A percentile compares a stretch with the other conserved stretches of the same genome.
Evolutionary conservation across 2,888 invertebrate genomes (phyloP).

Genomic region (Antheraea assamensis): DNA sequence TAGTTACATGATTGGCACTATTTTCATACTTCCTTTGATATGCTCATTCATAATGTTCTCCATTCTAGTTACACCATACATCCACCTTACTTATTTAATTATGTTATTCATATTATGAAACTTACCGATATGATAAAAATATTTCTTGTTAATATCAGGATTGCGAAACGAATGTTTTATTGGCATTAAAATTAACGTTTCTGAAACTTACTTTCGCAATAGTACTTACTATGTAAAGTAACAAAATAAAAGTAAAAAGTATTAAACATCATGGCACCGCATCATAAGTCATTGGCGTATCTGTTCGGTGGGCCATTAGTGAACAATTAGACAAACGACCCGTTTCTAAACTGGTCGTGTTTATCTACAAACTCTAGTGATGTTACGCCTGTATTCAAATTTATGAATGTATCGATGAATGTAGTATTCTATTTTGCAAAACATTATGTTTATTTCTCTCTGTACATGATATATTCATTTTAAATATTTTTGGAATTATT

Average conservation of each 20-base stretch:
- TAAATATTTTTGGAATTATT: not conserved
- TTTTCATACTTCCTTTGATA: too few relatives aligned
- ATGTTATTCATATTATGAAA: too few relatives aligned
- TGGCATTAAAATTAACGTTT: not conserved
- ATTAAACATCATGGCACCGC: conserved; percentile 31
- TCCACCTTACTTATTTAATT: too few relatives aligned
- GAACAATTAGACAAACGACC: conserved; percentile 67
- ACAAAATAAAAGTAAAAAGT: conserved; percentile 1
- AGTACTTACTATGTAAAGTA: not conserved
- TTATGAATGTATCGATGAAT: conserved; percentile 7
- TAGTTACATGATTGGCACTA: too few relatives aligned
- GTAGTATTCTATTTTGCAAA: not conserved
- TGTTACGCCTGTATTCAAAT: conserved; percentile 18
- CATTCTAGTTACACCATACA: too few relatives aligned
- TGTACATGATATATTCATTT: not conserved
- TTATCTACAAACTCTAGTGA: conserved; percentile 46
- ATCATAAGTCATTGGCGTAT: conserved; percentile 51
- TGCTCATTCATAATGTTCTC: too few relatives aligned
- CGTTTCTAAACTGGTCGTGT: conserved; percentile 43
- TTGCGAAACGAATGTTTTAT: not conserved
- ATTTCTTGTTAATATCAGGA: not conserved
- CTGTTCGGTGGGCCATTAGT: conserved; percentile 55
- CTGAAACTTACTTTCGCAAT: conserved; percentile 2
- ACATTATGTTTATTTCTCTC: not conserved
- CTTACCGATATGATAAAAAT: too few relatives aligned